These are phyloP conservation scores for Haliclona indistincta DNA, from an alignment of 37 sponge, comb jelly and placozoan genomes.

Conservation along the genomic window DNA sequence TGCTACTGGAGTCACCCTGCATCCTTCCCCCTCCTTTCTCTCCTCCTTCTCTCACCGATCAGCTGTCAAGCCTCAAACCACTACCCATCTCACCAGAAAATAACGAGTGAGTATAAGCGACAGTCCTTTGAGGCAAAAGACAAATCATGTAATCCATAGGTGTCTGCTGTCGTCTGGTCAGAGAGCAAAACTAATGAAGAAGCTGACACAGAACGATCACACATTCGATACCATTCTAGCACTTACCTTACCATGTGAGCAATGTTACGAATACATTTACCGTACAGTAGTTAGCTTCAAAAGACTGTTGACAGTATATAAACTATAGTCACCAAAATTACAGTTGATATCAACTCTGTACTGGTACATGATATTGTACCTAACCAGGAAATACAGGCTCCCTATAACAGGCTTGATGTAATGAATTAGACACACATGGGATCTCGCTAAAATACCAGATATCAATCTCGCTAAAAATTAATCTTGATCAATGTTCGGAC, in stretches of 20 bases:
- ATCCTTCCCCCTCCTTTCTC: constrained; percentile 12
- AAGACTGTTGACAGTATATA: too few relatives aligned
- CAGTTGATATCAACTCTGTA: too few relatives aligned
- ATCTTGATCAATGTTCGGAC: too few relatives aligned
- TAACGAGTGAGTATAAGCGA: constrained; percentile 6
- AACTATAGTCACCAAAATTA: too few relatives aligned
- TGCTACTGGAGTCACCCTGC: constrained; percentile 64
- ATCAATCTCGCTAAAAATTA: too few relatives aligned
- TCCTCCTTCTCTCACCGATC: constrained; percentile 2
- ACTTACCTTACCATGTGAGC: constrained; percentile 52
- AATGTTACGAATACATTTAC: neutral
- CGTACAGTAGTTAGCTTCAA: too few relatives aligned
- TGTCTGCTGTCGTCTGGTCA: constrained; percentile 1
- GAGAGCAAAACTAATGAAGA: constrained; percentile 10
- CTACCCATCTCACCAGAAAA: constrained; percentile 45
- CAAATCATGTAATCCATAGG: neutral
- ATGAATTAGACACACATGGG: too few relatives aligned
- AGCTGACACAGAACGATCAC: constrained; percentile 35
- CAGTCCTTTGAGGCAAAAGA: neutral
- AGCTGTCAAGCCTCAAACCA: constrained; percentile 39
- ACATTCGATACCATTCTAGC: constrained; percentile 62
- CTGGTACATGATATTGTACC: too few relatives aligned
- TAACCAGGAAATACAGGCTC: too few relatives aligned
- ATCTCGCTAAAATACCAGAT: too few relatives aligned
- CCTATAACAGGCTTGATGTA: too few relatives aligned